phyloP scores from a whole-genome alignment of 2,113 vertebrate species.

The Halcyon malimbica region DNA sequence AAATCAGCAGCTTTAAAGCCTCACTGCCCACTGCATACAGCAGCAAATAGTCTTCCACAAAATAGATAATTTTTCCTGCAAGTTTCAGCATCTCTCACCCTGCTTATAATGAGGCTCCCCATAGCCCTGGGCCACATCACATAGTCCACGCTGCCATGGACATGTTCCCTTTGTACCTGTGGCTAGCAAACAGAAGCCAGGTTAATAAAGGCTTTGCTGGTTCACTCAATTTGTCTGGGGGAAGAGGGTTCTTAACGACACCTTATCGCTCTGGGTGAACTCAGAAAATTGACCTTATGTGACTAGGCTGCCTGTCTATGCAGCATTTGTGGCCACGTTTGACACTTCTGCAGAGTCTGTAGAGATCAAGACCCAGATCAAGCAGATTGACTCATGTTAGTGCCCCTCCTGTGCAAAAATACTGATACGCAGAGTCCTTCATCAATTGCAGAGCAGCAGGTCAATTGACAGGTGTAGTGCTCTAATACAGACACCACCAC shows the following conservation, averaged over 20 bases:
- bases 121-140: neutral
- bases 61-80: neutral
- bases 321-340: neutral
- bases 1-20: neutral
- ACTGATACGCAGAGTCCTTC: neutral
- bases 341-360: neutral
- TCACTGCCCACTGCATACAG: fast-evolving
- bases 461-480: neutral
- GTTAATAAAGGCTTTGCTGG: neutral
- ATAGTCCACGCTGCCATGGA: fast-evolving
- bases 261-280: fast-evolving
- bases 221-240: neutral
- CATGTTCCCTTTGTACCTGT: fast-evolving
- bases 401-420: neutral
- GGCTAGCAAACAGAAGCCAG: neutral
- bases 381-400: neutral
- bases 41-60: neutral
- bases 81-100: neutral
- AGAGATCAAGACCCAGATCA: neutral
- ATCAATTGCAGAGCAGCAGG: neutral
- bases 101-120: neutral
- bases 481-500: neutral
- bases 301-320: fast-evolving
- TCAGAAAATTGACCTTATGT: neutral
- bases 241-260: neutral